These are phyloP conservation scores for Daubentonia madagascariensis DNA, from an alignment of 2,113 vertebrate genomes.

Conservation along the genomic window DNA sequence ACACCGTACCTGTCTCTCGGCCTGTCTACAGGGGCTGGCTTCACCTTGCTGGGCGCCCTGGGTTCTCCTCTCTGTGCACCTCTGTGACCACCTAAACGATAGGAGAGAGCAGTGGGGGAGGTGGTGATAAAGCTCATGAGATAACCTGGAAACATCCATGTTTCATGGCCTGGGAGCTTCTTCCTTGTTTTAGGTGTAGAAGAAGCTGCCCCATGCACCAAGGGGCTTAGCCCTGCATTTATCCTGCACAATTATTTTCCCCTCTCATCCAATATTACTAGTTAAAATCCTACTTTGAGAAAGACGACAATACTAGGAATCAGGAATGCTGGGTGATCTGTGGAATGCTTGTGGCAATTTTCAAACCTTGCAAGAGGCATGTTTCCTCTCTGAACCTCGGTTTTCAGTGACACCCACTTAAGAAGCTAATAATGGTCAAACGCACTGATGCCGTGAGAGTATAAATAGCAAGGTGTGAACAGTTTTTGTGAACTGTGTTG, in stretches of 20 bases:
- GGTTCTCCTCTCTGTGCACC: background rate
- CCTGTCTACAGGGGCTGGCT: background rate
- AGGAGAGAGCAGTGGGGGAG: too few relatives aligned
- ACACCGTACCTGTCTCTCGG: background rate
- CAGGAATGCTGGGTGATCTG: background rate
- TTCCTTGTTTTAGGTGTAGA: rapidly evolving
- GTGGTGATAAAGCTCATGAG: background rate
- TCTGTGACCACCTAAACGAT: background rate
- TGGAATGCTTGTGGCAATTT: background rate
- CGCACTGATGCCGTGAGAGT: background rate
- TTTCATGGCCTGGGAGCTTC: background rate
- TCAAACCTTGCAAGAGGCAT: background rate
- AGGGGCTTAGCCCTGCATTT: background rate
- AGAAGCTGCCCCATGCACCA: rapidly evolving
- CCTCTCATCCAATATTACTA: background rate
- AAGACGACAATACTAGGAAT: background rate
- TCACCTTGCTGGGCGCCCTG: background rate
- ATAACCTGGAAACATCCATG: background rate
- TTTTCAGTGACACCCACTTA: background rate
- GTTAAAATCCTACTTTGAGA: background rate
- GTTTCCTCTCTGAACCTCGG: background rate
- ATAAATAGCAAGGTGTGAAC: too few relatives aligned
- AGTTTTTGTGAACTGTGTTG: background rate
- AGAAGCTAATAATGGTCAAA: background rate
- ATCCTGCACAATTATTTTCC: background rate